Evolutionary conservation across 2,113 vertebrate species (phyloP).

Genomic region (Cheilinus undulatus): DNA sequence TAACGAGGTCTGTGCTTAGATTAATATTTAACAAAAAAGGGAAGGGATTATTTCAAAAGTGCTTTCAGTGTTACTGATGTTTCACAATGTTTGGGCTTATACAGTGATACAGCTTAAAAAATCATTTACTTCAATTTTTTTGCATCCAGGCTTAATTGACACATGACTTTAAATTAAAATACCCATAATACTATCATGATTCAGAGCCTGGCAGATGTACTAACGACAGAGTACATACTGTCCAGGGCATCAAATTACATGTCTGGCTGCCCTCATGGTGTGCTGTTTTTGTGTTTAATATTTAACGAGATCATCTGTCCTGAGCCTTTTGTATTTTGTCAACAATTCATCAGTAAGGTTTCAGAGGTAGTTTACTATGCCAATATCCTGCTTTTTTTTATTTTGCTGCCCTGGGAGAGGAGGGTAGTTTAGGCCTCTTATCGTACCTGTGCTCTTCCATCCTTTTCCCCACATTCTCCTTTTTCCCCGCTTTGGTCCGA

Average conservation of each 20-base stretch:
- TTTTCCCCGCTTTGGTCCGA: conserved; percentile 65
- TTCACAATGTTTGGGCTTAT: too few species aligned
- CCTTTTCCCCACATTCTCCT: conserved; percentile 24
- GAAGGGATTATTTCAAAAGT: too few species aligned
- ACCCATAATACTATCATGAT: too few species aligned
- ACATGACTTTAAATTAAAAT: too few species aligned
- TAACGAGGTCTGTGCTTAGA: too few species aligned
- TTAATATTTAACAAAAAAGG: too few species aligned
- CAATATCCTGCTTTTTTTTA: neutral
- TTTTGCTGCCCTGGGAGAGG: neutral
- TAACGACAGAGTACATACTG: conserved; percentile 3
- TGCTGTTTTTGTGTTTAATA: conserved; percentile 10
- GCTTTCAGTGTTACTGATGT: too few species aligned
- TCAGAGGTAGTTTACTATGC: neutral
- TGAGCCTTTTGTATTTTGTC: neutral
- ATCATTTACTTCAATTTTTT: too few species aligned
- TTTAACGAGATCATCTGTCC: neutral
- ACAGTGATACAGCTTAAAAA: too few species aligned
- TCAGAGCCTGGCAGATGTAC: too few species aligned
- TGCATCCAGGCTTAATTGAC: too few species aligned
- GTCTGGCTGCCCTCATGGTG: neutral
- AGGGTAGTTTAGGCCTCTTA: neutral
- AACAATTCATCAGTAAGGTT: neutral
- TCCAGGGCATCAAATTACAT: conserved; percentile 21
- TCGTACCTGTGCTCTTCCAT: conserved; percentile 79